Conservation (phyloP, 2,888 invertebrate species). For the Ormyrus pomaceus region DNA sequence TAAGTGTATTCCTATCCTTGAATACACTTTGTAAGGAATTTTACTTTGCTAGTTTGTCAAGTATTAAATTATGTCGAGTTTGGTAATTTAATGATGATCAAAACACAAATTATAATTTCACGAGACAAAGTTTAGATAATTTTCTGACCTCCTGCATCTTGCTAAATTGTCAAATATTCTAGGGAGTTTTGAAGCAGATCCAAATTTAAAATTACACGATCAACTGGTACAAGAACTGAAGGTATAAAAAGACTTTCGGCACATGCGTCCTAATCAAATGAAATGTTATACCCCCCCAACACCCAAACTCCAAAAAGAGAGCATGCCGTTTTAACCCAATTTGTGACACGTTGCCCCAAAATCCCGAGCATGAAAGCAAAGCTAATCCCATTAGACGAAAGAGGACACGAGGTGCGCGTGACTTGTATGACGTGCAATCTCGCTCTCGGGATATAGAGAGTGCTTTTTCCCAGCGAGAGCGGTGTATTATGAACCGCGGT, state of each 20-base stretch:
- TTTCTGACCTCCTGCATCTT: background rate
- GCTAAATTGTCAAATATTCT: constrained; percentile 56
- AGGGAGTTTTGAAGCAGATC: constrained; percentile 74
- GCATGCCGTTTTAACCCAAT: too few species aligned
- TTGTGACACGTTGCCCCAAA: too few species aligned
- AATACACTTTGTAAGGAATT: background rate
- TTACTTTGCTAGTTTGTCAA: too few species aligned
- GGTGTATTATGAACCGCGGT: background rate
- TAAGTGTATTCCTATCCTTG: constrained; percentile 55
- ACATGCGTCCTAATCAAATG: too few species aligned
- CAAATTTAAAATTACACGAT: constrained; percentile 71
- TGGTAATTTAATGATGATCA: background rate
- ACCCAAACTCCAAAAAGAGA: too few species aligned
- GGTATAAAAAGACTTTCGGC: constrained; percentile 63
- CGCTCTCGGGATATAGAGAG: background rate
- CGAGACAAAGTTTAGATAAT: too few species aligned
- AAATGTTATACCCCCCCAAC: too few species aligned
- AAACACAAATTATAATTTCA: too few species aligned
- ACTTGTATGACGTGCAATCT: too few species aligned
- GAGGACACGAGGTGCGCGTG: too few species aligned
- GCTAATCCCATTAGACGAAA: background rate
- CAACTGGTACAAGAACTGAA: constrained; percentile 74
- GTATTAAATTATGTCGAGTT: background rate
- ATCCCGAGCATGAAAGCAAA: too few species aligned
- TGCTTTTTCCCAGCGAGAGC: background rate